Evolutionary conservation across 2,888 invertebrate species (phyloP).

Genomic region (Parelbella ahira): DNA sequence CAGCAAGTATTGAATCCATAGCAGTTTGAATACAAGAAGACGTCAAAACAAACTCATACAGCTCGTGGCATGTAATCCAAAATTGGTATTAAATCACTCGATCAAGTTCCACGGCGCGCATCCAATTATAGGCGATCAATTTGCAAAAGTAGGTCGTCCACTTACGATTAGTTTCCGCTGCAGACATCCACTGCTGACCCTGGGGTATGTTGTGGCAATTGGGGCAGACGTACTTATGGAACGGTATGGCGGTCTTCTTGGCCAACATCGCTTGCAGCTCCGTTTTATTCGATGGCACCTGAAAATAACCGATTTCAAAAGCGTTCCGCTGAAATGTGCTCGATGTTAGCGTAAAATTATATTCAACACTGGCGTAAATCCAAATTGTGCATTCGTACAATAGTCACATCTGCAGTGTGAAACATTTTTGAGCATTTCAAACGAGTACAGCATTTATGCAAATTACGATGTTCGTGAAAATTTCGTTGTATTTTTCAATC

Average conservation of each 20-base stretch:
- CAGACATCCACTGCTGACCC: slow-evolving; percentile 90
- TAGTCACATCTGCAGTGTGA: too few species aligned
- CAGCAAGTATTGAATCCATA: too few species aligned
- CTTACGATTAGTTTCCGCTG: slow-evolving; percentile 83
- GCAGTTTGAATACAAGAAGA: too few species aligned
- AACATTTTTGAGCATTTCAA: too few species aligned
- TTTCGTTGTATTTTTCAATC: too few species aligned
- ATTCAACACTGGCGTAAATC: slow-evolving; percentile 4
- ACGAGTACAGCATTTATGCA: too few species aligned
- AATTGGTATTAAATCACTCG: too few species aligned
- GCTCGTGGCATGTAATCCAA: too few species aligned
- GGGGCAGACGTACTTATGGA: slow-evolving; percentile 94
- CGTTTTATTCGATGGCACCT: slow-evolving; percentile 87
- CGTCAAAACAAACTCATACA: too few species aligned
- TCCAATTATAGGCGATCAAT: slow-evolving; percentile 23
- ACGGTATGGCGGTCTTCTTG: slow-evolving; percentile 91
- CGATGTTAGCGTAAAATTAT: slow-evolving; percentile 13
- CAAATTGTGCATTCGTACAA: slow-evolving; percentile 18
- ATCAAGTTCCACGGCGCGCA: slow-evolving; percentile 19
- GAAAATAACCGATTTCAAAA: too few species aligned
- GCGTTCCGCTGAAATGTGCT: too few species aligned
- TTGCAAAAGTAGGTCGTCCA: slow-evolving; percentile 27
- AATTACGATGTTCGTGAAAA: too few species aligned
- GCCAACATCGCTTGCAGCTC: slow-evolving; percentile 86
- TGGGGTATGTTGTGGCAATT: slow-evolving; percentile 94